These are phyloP conservation scores for Hyalella azteca DNA, from an alignment of 2,888 invertebrate genomes.

Conservation along the genomic window DNA sequence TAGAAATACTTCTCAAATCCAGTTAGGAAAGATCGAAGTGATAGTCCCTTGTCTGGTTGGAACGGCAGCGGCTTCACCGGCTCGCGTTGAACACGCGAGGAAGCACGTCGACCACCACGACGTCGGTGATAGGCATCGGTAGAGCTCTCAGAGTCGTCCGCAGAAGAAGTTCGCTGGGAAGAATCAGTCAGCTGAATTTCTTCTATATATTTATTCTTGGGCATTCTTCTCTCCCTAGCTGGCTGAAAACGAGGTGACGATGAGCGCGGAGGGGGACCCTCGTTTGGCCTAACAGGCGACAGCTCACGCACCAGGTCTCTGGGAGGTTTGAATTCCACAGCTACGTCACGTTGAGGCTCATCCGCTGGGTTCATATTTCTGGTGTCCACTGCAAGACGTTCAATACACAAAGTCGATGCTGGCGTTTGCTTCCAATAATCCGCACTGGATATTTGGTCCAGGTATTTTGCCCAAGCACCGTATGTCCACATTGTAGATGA, in stretches of 20 bases:
- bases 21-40: neutral
- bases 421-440: neutral
- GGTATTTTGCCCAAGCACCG: neutral
- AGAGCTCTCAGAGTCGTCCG: no score
- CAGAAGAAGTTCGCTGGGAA: no score
- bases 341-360: neutral
- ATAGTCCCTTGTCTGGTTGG: neutral
- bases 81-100: no score
- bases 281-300: neutral
- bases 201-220: no score
- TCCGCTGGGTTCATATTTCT: neutral
- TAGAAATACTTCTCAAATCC: neutral
- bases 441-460: neutral
- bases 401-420: neutral
- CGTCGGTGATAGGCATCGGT: no score
- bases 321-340: neutral
- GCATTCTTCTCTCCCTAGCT: no score
- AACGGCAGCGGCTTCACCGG: neutral
- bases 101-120: no score
- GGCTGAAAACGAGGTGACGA: no score
- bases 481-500: no score
- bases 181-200: no score
- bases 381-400: neutral
- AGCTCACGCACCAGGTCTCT: neutral
- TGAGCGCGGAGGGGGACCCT: no score